These are phyloP conservation scores for Bombus superbus DNA, from an alignment of 1,140 invertebrate genomes.

Conservation along the genomic window DNA sequence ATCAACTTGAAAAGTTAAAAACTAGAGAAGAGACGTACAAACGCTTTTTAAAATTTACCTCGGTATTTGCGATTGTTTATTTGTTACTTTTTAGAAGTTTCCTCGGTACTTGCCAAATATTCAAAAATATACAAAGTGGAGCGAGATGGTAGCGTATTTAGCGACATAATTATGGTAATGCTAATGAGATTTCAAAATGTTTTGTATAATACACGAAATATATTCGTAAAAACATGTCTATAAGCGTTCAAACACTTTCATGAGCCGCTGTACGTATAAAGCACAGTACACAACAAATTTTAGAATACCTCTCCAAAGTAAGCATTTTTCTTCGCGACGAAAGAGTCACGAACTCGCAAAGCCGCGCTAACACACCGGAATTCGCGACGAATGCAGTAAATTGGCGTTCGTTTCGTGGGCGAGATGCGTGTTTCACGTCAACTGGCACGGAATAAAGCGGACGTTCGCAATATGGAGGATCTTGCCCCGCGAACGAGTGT, in stretches of 20 bases:
- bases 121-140: no score
- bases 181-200: no score
- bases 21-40: no score
- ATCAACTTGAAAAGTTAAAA: no score
- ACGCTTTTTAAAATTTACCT: background rate
- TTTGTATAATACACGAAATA: no score
- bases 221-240: no score
- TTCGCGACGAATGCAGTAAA: background rate
- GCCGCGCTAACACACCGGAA: background rate
- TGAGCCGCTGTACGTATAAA: no score
- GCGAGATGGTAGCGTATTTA: no score
- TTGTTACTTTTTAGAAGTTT: no score
- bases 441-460: slow-evolving; percentile 22
- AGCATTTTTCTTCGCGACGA: background rate
- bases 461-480: background rate
- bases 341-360: background rate
- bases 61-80: background rate
- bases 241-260: no score
- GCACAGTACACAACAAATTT: background rate
- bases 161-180: no score
- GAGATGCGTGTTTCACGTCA: background rate
- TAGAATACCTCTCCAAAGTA: background rate
- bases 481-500: slow-evolving; percentile 58
- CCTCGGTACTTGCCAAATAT: no score
- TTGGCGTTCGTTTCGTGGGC: slow-evolving; percentile 24